Evolutionary conservation across 2,888 invertebrate genomes (phyloP).

Genomic region (Agrochola lota): DNA sequence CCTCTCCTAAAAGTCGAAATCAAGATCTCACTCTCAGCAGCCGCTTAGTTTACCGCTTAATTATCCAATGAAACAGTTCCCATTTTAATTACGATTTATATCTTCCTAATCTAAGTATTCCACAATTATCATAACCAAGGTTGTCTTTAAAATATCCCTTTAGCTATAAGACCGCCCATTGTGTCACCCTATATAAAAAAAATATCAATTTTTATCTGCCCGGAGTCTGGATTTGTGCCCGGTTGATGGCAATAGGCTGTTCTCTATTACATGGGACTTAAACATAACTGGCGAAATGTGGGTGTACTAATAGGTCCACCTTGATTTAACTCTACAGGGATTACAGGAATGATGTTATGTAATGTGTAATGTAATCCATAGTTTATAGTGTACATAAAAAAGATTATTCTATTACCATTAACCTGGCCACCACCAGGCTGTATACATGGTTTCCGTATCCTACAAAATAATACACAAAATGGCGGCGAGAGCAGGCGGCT

Average conservation of each 20-base stretch:
- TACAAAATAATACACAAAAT: slow-evolving; percentile 31
- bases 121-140: neutral
- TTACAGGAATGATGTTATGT: no score
- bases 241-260: no score
- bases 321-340: no score
- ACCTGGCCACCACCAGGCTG: neutral
- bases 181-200: no score
- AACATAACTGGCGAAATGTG: no score
- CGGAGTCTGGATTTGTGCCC: no score
- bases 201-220: no score
- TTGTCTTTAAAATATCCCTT: neutral
- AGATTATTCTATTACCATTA: neutral
- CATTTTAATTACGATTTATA: neutral
- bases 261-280: no score
- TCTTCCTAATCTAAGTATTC: neutral
- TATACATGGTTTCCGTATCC: slow-evolving; percentile 11
- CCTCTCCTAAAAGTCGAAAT: neutral
- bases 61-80: neutral
- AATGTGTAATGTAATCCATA: neutral
- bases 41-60: neutral
- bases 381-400: neutral
- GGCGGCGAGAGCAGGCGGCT: neutral
- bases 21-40: no score
- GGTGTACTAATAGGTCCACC: no score
- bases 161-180: neutral